Conservation (phyloP, 2,797 vertebrate genomes). For the Poecile montanus region DNA sequence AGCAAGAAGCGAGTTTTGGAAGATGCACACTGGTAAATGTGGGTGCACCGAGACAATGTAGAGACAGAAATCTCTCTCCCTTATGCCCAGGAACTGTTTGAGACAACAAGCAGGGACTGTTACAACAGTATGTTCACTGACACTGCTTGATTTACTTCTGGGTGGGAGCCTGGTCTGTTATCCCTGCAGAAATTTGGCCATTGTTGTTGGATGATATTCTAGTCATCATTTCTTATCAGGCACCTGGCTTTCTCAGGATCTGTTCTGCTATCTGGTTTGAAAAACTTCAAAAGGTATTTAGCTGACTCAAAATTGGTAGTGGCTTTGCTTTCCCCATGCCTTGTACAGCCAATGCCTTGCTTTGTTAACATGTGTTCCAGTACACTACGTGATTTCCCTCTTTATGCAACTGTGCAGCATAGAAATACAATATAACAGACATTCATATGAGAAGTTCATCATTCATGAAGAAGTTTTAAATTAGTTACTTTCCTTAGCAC, state of each 20-base stretch:
- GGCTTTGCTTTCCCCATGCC: not conserved
- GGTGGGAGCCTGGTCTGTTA: not conserved
- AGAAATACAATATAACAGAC: slow-evolving; percentile 2
- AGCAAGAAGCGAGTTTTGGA: not conserved
- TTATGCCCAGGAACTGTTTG: not conserved
- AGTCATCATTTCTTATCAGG: not conserved
- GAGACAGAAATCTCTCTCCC: not conserved
- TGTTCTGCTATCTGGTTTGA: not conserved
- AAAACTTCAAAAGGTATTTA: not conserved
- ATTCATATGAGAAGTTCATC: not conserved
- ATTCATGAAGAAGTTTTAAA: not conserved
- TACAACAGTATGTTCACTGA: not conserved
- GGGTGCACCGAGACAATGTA: not conserved
- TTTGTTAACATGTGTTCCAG: not conserved
- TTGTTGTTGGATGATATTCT: not conserved
- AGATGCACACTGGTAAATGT: not conserved
- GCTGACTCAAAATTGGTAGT: not conserved
- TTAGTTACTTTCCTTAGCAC: not conserved
- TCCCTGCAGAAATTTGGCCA: not conserved
- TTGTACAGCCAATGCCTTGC: not conserved
- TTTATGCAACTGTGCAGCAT: not conserved
- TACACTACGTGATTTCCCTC: not conserved
- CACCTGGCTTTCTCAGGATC: not conserved
- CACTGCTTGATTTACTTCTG: not conserved
- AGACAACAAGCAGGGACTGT: not conserved